Percentiles rank a stretch among this genome's conserved stretches.
Evolutionary conservation across 2,888 invertebrate species (phyloP).

Genomic region (Drosophila lacicola): DNA sequence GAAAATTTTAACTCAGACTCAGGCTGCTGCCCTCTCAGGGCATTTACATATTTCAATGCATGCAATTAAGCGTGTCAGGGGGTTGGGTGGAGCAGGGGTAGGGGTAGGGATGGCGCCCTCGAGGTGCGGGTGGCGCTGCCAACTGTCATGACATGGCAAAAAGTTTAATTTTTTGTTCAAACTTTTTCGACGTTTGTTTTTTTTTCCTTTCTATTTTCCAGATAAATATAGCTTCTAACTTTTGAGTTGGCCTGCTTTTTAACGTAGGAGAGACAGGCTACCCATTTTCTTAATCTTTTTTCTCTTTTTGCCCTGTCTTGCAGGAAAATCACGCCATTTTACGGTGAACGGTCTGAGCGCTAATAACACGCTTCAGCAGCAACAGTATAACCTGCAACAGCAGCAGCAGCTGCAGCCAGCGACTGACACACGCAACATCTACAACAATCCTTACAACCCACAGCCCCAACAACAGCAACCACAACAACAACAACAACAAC

Average conservation of each 20-base stretch:
- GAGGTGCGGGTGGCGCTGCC: conserved; percentile 11
- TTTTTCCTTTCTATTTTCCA: conserved; percentile 14
- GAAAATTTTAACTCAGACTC: conserved; percentile 16
- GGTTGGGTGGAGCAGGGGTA: background rate
- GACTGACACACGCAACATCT: conserved; percentile 87
- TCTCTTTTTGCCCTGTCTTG: conserved; percentile 8
- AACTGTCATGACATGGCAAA: conserved; percentile 58
- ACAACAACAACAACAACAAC: conserved; percentile 78
- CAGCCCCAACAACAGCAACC: conserved; percentile 83
- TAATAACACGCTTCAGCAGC: conserved; percentile 81
- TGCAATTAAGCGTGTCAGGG: conserved; percentile 70
- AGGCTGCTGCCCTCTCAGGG: conserved; percentile 8
- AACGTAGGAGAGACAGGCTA: background rate
- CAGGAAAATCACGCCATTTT: conserved; percentile 92
- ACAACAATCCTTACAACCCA: conserved; percentile 85
- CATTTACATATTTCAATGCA: conserved; percentile 82
- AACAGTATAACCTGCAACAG: conserved; percentile 86
- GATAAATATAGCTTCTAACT: conserved; percentile 16
- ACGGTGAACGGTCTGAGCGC: conserved; percentile 86
- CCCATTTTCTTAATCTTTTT: conserved; percentile 2
- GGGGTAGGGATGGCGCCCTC: background rate
- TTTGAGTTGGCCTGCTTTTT: conserved; percentile 2
- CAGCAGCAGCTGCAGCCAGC: conserved; percentile 85
- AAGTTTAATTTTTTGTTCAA: conserved; percentile 50
- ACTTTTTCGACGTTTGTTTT: conserved; percentile 29